These are phyloP conservation scores for Drosophila colorata DNA, from an alignment of 2,888 invertebrate genomes.

Conservation along the genomic window DNA sequence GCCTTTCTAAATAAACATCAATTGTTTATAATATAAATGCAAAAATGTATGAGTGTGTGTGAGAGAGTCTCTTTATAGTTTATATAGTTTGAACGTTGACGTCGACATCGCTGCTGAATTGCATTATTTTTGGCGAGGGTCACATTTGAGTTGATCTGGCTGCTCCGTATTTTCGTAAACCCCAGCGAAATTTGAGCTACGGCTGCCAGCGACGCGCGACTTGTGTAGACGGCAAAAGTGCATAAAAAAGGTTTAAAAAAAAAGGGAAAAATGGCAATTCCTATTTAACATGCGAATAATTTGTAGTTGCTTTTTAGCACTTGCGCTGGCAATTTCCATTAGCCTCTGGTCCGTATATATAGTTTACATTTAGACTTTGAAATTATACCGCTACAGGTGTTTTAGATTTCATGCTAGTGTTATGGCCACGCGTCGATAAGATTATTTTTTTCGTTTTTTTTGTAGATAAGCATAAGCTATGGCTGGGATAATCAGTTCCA, in stretches of 20 bases:
- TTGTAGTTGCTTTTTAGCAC: conserved; percentile 50
- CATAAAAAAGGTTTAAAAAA: conserved; percentile 12
- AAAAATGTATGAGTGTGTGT: conserved; percentile 8
- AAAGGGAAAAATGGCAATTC: conserved; percentile 13
- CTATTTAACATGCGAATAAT: conserved; percentile 60
- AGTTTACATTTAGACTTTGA: conserved; percentile 42
- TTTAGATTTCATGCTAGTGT: conserved; percentile 35
- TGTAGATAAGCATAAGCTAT: conserved; percentile 28
- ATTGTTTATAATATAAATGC: conserved; percentile 63
- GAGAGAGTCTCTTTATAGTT: conserved; percentile 33
- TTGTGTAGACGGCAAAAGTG: conserved; percentile 27
- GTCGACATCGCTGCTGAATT: conserved; percentile 59
- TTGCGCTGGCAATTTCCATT: conserved; percentile 51
- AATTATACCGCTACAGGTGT: conserved; percentile 39
- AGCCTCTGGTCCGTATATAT: background rate
- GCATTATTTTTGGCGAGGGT: conserved; percentile 72
- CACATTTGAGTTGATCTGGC: conserved; percentile 35
- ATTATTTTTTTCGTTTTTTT: conserved; percentile 23
- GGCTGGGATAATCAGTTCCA: conserved; percentile 44
- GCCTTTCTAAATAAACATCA: conserved; percentile 73
- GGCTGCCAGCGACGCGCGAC: conserved; percentile 53
- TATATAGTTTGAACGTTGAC: conserved; percentile 37
- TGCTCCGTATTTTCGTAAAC: conserved; percentile 55
- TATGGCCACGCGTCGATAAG: conserved; percentile 47
- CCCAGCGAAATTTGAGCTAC: conserved; percentile 63